phyloP scores from a whole-genome alignment of 2,113 vertebrate species.

The Varanus komodoensis region DNA sequence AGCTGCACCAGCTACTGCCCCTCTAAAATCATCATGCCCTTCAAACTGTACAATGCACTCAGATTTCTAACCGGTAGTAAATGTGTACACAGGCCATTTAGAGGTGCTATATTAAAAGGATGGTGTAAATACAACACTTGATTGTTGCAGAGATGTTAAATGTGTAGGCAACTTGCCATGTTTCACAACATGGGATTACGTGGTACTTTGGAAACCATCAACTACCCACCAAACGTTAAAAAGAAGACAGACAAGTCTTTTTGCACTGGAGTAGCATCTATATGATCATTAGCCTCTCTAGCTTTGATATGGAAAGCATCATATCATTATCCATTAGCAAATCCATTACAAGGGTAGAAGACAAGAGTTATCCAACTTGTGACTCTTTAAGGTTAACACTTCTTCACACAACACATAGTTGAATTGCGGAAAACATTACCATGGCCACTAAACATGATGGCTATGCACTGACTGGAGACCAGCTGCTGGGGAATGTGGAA shows the following conservation, averaged over 20 bases:
- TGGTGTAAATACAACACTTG: neutral
- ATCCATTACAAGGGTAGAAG: neutral
- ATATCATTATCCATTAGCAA: neutral
- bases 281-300: neutral
- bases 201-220: neutral
- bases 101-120: neutral
- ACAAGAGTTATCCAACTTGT: neutral
- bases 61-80: neutral
- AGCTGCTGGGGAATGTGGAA: too few relatives aligned
- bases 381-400: neutral
- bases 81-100: neutral
- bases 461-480: too few relatives aligned
- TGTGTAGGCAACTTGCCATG: neutral
- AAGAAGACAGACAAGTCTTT: neutral
- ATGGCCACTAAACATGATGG: too few relatives aligned
- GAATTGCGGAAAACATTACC: too few relatives aligned
- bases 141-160: neutral
- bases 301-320: neutral
- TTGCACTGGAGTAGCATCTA: neutral
- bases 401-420: too few relatives aligned
- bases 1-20: neutral
- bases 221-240: neutral
- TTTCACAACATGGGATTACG: neutral
- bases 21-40: neutral
- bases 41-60: neutral